These are phyloP conservation scores for Microchirus variegatus DNA, from an alignment of 2,797 vertebrate genomes.

Conservation along the genomic window DNA sequence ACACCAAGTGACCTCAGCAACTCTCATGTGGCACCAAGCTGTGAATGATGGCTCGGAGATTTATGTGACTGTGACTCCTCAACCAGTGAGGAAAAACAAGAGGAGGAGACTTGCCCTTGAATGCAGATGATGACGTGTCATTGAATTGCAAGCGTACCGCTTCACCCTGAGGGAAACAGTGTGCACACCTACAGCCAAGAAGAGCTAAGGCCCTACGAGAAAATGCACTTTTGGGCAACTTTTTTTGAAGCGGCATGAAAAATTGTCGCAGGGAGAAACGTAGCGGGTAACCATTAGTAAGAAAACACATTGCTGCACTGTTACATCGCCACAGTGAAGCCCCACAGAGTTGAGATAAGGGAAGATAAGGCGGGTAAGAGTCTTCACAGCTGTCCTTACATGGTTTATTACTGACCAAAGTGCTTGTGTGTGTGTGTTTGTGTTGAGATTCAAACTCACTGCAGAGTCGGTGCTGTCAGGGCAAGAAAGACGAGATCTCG, in stretches of 20 bases:
- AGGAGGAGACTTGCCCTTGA: background rate
- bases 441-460: slow-evolving; percentile 13
- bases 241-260: too few species aligned
- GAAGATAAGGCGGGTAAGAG: too few species aligned
- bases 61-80: slow-evolving; percentile 3
- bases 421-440: slow-evolving; percentile 1
- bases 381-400: background rate
- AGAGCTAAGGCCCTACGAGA: too few species aligned
- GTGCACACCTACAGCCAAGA: too few species aligned
- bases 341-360: too few species aligned
- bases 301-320: too few species aligned
- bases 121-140: background rate
- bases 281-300: too few species aligned
- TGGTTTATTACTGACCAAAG: background rate
- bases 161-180: background rate
- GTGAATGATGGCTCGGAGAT: slow-evolving; percentile 1
- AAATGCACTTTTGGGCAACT: too few species aligned
- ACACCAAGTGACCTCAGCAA: background rate
- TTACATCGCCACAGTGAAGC: too few species aligned
- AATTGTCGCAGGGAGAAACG: too few species aligned
- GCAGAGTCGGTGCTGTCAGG: slow-evolving; percentile 4
- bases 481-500: background rate
- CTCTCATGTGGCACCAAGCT: slow-evolving; percentile 4
- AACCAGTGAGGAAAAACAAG: background rate
- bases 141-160: background rate